A percentile compares a stretch with the other conserved stretches of the same genome.
Conservation (phyloP, 2,113 vertebrate genomes). For the Lophotis ruficrista region DNA sequence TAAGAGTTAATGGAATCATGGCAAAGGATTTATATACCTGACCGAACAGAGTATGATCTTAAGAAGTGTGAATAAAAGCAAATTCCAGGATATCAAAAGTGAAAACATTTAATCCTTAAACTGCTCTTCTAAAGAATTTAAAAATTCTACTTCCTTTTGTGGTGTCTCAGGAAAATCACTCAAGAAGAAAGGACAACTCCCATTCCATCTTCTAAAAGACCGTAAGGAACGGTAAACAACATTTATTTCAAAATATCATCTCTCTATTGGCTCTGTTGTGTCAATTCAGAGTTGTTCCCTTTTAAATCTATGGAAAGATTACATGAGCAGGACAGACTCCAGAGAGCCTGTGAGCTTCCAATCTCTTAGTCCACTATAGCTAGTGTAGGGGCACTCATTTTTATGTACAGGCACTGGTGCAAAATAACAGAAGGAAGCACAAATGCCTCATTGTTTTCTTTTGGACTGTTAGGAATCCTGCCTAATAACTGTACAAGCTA, state of each 20-base stretch:
- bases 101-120: neutral
- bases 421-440: neutral
- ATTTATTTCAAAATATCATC: neutral
- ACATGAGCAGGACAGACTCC: neutral
- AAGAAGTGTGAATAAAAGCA: neutral
- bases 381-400: neutral
- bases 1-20: neutral
- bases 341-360: neutral
- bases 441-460: neutral
- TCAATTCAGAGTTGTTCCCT: neutral
- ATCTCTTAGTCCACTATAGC: neutral
- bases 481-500: neutral
- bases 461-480: neutral
- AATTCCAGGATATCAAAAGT: neutral
- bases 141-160: neutral
- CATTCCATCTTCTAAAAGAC: neutral
- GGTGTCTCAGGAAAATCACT: neutral
- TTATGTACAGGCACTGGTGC: neutral
- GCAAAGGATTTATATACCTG: neutral
- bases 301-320: neutral
- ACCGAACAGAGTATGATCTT: neutral
- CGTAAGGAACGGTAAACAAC: neutral
- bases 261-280: neutral
- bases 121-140: neutral
- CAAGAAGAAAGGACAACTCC: neutral